Conservation (phyloP, 2,113 vertebrate species). For the Toxotes chatareus region DNA sequence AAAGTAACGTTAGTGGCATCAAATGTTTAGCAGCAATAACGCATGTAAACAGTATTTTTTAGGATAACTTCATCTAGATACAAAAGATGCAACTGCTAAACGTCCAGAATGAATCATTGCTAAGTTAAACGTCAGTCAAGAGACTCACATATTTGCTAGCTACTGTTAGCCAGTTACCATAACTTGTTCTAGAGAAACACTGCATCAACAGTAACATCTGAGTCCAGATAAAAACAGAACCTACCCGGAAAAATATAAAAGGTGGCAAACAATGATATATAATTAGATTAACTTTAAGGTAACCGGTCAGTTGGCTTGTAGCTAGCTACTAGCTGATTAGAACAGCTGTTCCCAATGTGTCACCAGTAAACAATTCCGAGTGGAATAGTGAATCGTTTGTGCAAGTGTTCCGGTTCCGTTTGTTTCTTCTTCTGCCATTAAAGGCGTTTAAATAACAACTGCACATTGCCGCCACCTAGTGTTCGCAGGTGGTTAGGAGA, state of each 20-base stretch:
- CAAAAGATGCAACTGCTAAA: neutral
- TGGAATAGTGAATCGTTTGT: neutral
- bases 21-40: neutral
- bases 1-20: neutral
- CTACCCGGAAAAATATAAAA: constrained; percentile 2
- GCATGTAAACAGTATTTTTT: neutral
- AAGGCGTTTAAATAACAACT: fast-evolving
- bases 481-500: neutral
- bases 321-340: neutral
- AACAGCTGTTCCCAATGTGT: constrained; percentile 31
- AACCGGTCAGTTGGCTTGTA: neutral
- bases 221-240: neutral
- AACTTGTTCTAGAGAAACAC: neutral
- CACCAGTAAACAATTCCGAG: constrained; percentile 65
- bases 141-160: neutral
- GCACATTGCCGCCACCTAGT: neutral
- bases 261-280: fast-evolving
- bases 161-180: neutral
- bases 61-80: too few relatives aligned
- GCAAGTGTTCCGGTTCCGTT: constrained; percentile 45
- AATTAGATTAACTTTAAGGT: neutral
- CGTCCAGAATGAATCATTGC: neutral
- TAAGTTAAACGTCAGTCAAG: neutral
- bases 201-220: neutral
- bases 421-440: neutral